Base-by-base conservation (phyloP, 2,888 invertebrate species). In the Caprella mutica region DNA sequence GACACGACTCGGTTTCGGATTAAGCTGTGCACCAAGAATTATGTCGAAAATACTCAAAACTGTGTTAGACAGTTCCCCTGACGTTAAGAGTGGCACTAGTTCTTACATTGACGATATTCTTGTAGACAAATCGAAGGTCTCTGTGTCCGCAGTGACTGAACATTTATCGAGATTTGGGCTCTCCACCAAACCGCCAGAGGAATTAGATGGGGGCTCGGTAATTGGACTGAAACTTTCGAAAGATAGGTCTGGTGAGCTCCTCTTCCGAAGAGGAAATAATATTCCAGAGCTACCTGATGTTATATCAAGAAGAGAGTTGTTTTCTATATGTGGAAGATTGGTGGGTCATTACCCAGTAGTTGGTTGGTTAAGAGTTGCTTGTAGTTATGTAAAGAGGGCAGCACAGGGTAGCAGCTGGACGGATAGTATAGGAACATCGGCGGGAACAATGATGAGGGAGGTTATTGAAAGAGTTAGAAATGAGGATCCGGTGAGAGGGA, bases 81-180 rank as follows among this genome's bases (percentile, higher is more conserved):
- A n/a, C n/a, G n/a, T 26, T 14, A 12, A 26, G 17, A 17, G 9
- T 4, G 48, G 29, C 29, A 55, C 55, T 2, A 38, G n/a, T 17
- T 48, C 21, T 33, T 55, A 55, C 35, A 46, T 46, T 19, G 55
- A 46, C 19, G 55, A 55, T 42, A 33, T 55, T 19, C 26, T 55
- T 17, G 55, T 56, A 29, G 33, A 50, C 40, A 38, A 52, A 12
- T 30, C 26, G 3, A 26, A 3, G 3, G 50, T 24, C 12, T 29
- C 5, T n/a, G 50, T 24, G 3, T 3, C 21, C 27, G 23, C 21
- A 29, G 26, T 50, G 14, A 6, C 27, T 2, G 4, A 19, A 4
- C 27, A 50, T 50, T 26, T 50, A 3, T n/a, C 12, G 14, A 50
- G 27, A 6, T 50, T 26, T 50, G 50, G 27, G 2, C 30, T 50